Conservation (phyloP, 2,797 vertebrate species). For the Sebastes baramenuke region DNA sequence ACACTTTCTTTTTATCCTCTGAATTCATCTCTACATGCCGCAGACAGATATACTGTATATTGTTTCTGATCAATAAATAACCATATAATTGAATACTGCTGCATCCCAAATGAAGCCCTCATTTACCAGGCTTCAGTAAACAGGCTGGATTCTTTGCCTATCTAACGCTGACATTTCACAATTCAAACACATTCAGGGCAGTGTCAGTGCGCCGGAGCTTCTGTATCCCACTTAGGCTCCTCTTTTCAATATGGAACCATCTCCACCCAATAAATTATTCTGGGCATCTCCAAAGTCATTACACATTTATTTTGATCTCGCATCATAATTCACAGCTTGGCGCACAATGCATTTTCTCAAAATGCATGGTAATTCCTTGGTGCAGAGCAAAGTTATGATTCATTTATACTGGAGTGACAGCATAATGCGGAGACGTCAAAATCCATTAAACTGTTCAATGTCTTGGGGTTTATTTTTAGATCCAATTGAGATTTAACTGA, state of each 20-base stretch:
- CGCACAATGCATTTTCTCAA: constrained; percentile 96
- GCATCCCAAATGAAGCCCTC: constrained; percentile 83
- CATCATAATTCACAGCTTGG: constrained; percentile 96
- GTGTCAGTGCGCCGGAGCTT: constrained; percentile 64
- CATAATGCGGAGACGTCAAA: constrained; percentile 99
- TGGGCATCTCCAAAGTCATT: constrained; percentile 87
- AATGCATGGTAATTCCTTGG: constrained; percentile 98
- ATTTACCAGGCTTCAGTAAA: constrained; percentile 84
- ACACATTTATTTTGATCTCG: constrained; percentile 95
- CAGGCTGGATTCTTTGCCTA: constrained; percentile 78
- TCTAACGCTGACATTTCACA: constrained; percentile 83
- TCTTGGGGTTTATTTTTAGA: constrained; percentile 99
- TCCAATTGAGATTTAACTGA: constrained; percentile 99
- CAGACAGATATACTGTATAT: constrained; percentile 75
- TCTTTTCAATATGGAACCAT: constrained; percentile 79
- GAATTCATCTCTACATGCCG: constrained; percentile 79
- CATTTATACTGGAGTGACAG: constrained; percentile 99
- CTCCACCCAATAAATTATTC: constrained; percentile 92
- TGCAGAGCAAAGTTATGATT: constrained; percentile 99
- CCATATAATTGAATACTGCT: constrained; percentile 83
- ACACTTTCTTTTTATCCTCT: constrained; percentile 78
- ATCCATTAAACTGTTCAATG: constrained; percentile 99
- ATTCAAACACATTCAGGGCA: constrained; percentile 76
- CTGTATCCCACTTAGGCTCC: constrained; percentile 72
- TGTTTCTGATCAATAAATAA: constrained; percentile 86